Evolutionary conservation across 2,113 vertebrate species (phyloP).

Genomic region (Gnathonemus longibarbis): DNA sequence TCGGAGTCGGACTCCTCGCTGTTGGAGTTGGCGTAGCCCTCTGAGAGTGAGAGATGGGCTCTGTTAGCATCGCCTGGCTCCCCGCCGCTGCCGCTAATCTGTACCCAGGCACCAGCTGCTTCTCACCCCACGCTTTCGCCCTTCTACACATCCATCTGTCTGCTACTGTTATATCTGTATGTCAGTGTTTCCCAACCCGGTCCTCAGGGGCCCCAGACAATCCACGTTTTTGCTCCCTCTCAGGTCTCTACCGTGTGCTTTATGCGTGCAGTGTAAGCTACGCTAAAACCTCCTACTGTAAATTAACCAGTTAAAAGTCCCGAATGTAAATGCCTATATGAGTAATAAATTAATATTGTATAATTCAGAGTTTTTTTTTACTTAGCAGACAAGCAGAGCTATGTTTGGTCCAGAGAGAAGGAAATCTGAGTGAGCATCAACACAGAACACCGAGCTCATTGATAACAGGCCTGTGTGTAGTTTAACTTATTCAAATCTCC

Average conservation of each 20-base stretch:
- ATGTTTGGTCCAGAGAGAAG: background rate
- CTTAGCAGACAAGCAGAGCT: background rate
- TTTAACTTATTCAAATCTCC: background rate
- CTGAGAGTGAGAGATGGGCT: constrained; percentile 46
- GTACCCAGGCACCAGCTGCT: background rate
- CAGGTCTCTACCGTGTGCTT: background rate
- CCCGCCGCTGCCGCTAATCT: background rate
- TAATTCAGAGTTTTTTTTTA: background rate
- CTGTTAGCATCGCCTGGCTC: background rate
- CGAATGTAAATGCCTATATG: background rate
- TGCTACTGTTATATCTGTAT: background rate
- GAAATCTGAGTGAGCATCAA: background rate
- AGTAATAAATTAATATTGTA: background rate
- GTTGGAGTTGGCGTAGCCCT: constrained; percentile 82
- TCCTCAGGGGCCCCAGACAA: background rate
- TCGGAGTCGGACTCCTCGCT: constrained; percentile 94
- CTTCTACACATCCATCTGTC: background rate
- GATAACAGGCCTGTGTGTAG: background rate
- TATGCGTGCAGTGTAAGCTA: background rate
- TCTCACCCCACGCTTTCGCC: background rate
- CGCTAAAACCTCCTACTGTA: background rate
- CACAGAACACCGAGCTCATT: background rate
- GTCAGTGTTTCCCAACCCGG: background rate
- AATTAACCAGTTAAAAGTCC: background rate
- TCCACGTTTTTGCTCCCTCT: background rate